These are phyloP conservation scores for Lepidochrysops patricia DNA, from an alignment of 2,888 invertebrate genomes.

Conservation along the genomic window DNA sequence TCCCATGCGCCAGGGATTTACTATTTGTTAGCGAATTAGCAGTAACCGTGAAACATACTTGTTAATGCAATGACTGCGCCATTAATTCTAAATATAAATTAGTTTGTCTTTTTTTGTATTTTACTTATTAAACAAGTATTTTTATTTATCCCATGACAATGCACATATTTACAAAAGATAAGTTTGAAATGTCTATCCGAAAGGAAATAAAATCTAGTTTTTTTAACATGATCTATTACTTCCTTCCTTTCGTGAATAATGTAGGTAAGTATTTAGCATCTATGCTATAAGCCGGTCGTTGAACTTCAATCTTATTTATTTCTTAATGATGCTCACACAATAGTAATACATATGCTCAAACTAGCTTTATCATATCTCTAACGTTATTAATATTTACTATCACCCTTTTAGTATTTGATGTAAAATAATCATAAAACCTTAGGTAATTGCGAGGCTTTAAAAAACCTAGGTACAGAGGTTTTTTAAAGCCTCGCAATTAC, in stretches of 20 bases:
- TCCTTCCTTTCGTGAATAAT: not conserved
- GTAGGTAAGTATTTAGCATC: not conserved
- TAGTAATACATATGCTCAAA: not conserved
- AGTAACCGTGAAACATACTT: too few relatives aligned
- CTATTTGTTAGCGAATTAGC: not conserved
- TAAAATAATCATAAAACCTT: too few relatives aligned
- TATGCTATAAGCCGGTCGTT: not conserved
- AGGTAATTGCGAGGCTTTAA: not conserved
- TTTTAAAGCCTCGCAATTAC: not conserved
- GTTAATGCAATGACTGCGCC: too few relatives aligned
- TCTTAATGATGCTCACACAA: not conserved
- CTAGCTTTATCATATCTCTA: not conserved
- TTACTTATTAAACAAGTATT: too few relatives aligned
- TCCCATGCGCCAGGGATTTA: not conserved
- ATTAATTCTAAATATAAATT: too few relatives aligned
- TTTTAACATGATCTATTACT: not conserved
- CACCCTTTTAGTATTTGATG: not conserved
- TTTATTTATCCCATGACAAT: too few relatives aligned
- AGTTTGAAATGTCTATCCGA: not conserved
- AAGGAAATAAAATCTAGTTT: not conserved
- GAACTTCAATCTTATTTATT: not conserved
- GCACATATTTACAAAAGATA: too few relatives aligned
- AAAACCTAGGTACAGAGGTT: not conserved
- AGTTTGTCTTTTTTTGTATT: not conserved
- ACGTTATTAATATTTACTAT: not conserved